Evolutionary conservation across 2,113 vertebrate species (phyloP), one percentile per base, ranked within the genome.

Genomic region (Tachuris rubrigastra): DNA sequence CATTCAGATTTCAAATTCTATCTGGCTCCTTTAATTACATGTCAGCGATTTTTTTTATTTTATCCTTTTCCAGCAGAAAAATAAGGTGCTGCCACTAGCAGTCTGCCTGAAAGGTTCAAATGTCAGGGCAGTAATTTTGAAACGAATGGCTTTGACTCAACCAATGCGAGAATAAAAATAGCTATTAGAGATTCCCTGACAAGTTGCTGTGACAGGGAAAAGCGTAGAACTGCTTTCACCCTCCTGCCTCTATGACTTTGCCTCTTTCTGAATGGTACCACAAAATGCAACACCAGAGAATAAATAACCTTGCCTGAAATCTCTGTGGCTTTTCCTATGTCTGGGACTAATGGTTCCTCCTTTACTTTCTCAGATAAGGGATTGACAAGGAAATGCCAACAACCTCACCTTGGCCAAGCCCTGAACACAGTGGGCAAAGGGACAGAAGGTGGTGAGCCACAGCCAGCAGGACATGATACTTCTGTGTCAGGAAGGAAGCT

Each of bases 51-150:
- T 66, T 46, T 82, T 85, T 59, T 23, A 10, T 20, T 14, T 30
- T 30, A 33, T 82, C 33, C 39, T 87, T 75, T 91, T 72, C 41
- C 87, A 96, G 39, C 33, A 77, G 44, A 71, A 91, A 95, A 94
- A 86, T 75, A 90, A 86, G 55, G 60, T 72, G 28, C 74, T 94
- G 75, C 89, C 60, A 77, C 42, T 59, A 78, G 75, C 63, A 89
- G 23, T 58, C 69, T 91, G 74, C 65, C 82, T 94, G 79, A 82
- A 83, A 93, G 73, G 91, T 93, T 94, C 83, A 90, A 63, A 81
- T 83, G 66, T 79, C 82, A 88, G 76, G 79, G 79, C 87, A 96
- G 85, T 72, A 76, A 67, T 93, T 92, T 80, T 77, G 37, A 88
- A 91, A 59, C 46, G 39, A 93, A 84, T 75, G 72, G 81, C 89